Percentiles rank a stretch among this genome's conserved stretches.
Conservation (phyloP, 1,140 invertebrate genomes). For the Berghia stephanieae region DNA sequence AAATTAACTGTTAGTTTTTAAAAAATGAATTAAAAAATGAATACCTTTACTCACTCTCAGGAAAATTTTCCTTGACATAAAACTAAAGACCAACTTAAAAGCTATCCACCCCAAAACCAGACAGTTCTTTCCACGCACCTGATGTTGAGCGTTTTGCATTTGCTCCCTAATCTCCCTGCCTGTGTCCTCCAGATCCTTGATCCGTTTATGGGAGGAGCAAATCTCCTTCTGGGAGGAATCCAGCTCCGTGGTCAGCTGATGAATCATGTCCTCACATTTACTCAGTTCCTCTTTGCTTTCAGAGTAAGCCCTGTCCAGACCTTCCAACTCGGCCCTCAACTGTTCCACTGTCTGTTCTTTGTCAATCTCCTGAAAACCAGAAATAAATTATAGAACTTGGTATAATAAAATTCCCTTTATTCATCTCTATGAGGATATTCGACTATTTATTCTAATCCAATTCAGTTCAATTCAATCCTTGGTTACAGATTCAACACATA, state of each 20-base stretch:
- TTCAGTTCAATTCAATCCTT: too few species aligned
- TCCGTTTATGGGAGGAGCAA: slow-evolving; percentile 49
- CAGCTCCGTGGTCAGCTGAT: slow-evolving; percentile 63
- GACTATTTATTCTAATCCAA: too few species aligned
- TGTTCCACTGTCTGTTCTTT: slow-evolving; percentile 57
- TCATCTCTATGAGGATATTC: too few species aligned
- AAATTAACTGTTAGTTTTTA: too few species aligned
- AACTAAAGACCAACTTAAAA: too few species aligned
- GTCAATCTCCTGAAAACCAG: slow-evolving; percentile 45
- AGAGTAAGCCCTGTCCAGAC: slow-evolving; percentile 50
- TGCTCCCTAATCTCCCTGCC: slow-evolving; percentile 53
- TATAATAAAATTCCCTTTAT: too few species aligned
- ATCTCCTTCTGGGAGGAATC: slow-evolving; percentile 59
- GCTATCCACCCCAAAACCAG: too few species aligned
- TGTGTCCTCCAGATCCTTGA: slow-evolving; percentile 54
- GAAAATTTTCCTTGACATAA: too few species aligned
- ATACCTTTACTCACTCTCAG: too few species aligned
- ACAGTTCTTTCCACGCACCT: too few species aligned
- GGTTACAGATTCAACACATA: too few species aligned
- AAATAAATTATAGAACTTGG: background rate
- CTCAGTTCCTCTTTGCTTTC: slow-evolving; percentile 56
- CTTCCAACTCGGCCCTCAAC: slow-evolving; percentile 57
- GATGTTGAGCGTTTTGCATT: slow-evolving; percentile 46
- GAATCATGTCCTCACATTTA: slow-evolving; percentile 62
- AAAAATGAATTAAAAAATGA: too few species aligned